These are phyloP conservation scores for Mus caroli DNA, from an alignment of 2,797 vertebrate genomes.

Conservation along the genomic window DNA sequence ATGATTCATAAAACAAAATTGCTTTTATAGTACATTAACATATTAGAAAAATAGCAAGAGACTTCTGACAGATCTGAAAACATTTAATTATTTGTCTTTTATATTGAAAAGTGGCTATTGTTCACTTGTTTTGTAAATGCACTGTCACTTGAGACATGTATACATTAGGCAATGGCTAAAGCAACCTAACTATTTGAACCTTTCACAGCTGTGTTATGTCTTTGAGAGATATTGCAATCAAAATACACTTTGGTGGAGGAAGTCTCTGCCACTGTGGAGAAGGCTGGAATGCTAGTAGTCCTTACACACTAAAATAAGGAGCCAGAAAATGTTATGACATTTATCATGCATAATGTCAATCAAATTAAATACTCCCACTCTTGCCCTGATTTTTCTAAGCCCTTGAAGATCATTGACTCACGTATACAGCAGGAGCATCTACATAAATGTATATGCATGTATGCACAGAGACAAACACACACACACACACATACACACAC, in stretches of 20 bases:
- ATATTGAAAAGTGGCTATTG: neutral
- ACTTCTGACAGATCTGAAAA: neutral
- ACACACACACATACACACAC: too few relatives aligned
- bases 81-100: neutral
- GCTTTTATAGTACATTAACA: neutral
- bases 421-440: neutral
- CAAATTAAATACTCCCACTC: neutral
- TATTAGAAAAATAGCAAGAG: neutral
- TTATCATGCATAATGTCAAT: neutral
- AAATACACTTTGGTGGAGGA: neutral
- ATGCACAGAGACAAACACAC: neutral
- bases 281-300: neutral
- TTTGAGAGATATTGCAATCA: neutral
- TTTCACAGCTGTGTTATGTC: neutral
- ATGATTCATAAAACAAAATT: constrained; percentile 6
- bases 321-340: neutral
- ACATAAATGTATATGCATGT: too few relatives aligned
- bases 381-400: neutral
- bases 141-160: neutral
- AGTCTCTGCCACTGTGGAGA: neutral
- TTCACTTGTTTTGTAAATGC: neutral
- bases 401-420: neutral
- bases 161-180: neutral
- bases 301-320: neutral
- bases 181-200: neutral